A percentile compares a stretch with the other conserved stretches of the same genome.
phyloP scores from a whole-genome alignment of 2,113 vertebrate genomes.

The Phalacrocorax brasilianus region DNA sequence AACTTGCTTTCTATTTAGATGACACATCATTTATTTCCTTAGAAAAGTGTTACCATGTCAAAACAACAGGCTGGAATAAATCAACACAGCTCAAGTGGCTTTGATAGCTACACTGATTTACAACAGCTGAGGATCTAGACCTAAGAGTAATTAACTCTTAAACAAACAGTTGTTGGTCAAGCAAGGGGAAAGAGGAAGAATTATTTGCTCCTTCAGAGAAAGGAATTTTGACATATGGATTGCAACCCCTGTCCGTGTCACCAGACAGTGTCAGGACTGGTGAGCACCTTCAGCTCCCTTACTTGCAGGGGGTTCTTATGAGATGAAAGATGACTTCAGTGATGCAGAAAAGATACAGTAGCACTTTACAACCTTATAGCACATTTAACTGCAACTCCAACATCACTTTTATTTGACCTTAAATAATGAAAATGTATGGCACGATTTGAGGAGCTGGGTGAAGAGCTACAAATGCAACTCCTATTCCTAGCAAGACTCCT shows the following conservation, averaged over 20 bases:
- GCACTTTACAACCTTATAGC: neutral
- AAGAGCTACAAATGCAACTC: neutral
- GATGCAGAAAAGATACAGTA: neutral
- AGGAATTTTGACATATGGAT: neutral
- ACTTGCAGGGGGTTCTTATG: neutral
- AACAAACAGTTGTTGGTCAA: neutral
- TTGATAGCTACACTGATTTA: neutral
- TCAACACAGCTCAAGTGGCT: neutral
- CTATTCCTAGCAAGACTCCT: neutral
- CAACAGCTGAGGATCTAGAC: neutral
- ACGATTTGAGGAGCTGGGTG: neutral
- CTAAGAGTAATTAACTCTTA: neutral
- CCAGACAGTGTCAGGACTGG: neutral
- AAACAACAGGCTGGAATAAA: constrained; percentile 1
- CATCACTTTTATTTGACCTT: neutral
- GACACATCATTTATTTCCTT: neutral
- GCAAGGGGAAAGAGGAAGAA: neutral
- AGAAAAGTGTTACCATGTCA: neutral
- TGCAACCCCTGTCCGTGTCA: neutral
- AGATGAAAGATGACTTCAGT: neutral
- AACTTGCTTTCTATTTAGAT: neutral
- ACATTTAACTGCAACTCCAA: neutral
- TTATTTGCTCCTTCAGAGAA: neutral
- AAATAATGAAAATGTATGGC: neutral
- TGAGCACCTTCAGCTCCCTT: neutral